These are phyloP conservation scores for Phengaris alcon DNA, from an alignment of 2,888 invertebrate species.

Conservation along the genomic window DNA sequence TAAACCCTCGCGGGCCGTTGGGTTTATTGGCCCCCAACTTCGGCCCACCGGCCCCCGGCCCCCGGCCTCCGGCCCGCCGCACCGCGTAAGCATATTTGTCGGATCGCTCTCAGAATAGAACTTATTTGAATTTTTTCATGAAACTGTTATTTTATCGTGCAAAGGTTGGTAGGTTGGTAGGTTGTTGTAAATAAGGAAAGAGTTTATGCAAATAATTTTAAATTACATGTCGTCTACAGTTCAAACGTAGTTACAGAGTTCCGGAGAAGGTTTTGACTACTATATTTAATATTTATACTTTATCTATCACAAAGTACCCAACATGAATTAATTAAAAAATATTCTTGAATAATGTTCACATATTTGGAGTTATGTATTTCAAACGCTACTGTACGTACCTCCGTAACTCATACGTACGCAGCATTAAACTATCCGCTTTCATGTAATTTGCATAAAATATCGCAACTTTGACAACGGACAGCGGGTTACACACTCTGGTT, in stretches of 20 bases:
- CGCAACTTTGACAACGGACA: neutral
- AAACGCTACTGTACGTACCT: neutral
- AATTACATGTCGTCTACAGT: neutral
- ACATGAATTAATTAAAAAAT: neutral
- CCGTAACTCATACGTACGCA: neutral
- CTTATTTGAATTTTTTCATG: neutral
- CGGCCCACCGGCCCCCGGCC: neutral
- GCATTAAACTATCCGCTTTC: conserved; percentile 1
- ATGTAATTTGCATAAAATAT: conserved; percentile 9
- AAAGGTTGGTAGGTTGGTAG: no score
- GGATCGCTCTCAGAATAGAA: conserved; percentile 1
- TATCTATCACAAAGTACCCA: neutral
- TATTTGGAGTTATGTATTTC: neutral
- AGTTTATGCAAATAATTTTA: conserved; percentile 13
- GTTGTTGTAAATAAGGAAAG: conserved; percentile 8
- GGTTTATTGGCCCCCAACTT: conserved; percentile 4
- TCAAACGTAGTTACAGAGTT: neutral
- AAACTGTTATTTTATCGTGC: neutral
- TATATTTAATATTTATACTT: neutral
- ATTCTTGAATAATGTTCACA: neutral
- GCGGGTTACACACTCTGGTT: neutral
- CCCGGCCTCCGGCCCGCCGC: no score
- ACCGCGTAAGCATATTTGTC: conserved; percentile 3
- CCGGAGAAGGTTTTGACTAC: neutral
- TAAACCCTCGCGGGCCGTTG: neutral